Evolutionary conservation across 1,140 invertebrate genomes (phyloP), one percentile per base, ranked within the genome.

Genomic region (Drosophila pandora): DNA sequence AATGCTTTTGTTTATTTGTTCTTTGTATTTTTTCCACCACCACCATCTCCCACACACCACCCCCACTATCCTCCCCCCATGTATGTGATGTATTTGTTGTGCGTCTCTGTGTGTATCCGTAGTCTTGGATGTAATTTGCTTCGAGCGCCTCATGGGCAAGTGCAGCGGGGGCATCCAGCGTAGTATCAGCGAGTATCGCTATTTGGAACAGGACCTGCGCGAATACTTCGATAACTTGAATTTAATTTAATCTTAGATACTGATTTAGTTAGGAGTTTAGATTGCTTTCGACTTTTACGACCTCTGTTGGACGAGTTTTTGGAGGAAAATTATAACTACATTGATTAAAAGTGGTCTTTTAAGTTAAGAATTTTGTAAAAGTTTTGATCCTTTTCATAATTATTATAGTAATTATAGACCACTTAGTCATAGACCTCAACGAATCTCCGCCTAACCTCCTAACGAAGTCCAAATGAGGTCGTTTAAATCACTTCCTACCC

Each of bases 51-150:
- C 41, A 43, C 17, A 13, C 41, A 43, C 41, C 41, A 43, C 41
- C 39, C 13, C 39, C n/a, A 13, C 32, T 32, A 32, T 37, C 34
- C 41, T 6, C 5, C 41, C 17, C 41, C 13, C 2, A 34, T 49
- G 45, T 72, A 63, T 80, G 54, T 67, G 61, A 34, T 67, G 41
- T 72, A 30, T 55, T 23, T 73, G 30, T 76, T 57, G 48, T 61
- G 13, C 53, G 60, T 56, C 69, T 41, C 65, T 74, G 59, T 65
- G 50, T 55, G 57, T 60, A 60, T 60, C 39, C 50, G 23, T 72
- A 80, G 90, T 85, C 57, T 55, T 91, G 64, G 90, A 91, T 62
- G 73, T 83, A 17, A 62, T 90, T 56, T 91, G 90, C 80, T 91
- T 91, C 78, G 90, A 90, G 48, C 90, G 90, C 50, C 70, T 91